Conservation (phyloP, 2,797 vertebrate species). For the Rousettus madagascariensis region DNA sequence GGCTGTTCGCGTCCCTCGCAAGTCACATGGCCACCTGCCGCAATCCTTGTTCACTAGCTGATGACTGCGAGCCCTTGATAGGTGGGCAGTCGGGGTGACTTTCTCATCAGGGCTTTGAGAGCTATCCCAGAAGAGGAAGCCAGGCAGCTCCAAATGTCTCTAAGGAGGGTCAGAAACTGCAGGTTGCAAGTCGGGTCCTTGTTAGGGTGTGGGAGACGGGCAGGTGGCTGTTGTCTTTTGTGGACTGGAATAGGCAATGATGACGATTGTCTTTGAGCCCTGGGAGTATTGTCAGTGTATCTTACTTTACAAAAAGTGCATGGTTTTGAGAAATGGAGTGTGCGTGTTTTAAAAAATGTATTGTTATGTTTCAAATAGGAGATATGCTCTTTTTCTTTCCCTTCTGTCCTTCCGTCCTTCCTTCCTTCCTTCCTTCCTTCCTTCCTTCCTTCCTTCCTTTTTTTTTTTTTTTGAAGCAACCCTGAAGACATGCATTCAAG, state of each 20-base stretch:
- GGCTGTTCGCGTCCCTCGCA: neutral
- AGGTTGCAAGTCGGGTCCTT: neutral
- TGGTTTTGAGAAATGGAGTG: neutral
- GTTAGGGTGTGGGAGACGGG: neutral
- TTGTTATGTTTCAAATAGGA: neutral
- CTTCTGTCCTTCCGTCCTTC: too few relatives aligned
- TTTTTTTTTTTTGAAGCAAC: neutral
- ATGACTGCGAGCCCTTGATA: accelerated
- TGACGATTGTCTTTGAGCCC: neutral
- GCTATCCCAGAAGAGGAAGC: neutral
- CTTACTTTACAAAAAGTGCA: neutral
- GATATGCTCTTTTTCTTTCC: neutral
- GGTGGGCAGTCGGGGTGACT: neutral
- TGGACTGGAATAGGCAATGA: neutral
- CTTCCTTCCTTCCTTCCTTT: too few relatives aligned
- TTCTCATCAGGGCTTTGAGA: neutral
- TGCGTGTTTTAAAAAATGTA: neutral
- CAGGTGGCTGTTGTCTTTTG: neutral
- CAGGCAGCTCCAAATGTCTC: neutral
- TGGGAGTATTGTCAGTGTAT: neutral
- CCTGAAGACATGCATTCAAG: neutral
- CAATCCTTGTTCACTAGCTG: neutral
- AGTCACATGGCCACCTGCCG: neutral
- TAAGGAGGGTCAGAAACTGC: neutral
- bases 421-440: too few relatives aligned